Conservation (phyloP, 30 jellyfish, hydroid and myxozoan species). For the Nemopilema nomurai region DNA sequence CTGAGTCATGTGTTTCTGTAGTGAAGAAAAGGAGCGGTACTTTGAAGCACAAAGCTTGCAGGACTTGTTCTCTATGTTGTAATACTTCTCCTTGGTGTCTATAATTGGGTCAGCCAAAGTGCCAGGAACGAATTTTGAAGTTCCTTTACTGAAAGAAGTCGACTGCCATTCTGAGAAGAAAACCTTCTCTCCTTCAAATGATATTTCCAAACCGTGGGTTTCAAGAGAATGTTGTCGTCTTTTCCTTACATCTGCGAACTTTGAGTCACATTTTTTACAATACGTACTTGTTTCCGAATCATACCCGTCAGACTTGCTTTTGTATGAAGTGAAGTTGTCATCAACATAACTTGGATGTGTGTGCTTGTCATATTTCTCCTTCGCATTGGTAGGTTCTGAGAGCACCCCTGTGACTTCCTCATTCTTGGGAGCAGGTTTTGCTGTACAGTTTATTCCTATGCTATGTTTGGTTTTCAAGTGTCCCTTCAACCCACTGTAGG, state of each 20-base stretch:
- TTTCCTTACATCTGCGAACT: conserved; percentile 5
- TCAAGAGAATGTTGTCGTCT: conserved; percentile 32
- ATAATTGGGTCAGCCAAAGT: not conserved
- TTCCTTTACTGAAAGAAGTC: not conserved
- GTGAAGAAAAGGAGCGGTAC: not conserved
- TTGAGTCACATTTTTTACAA: conserved; percentile 26
- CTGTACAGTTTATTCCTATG: not conserved
- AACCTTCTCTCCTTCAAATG: conserved; percentile 35
- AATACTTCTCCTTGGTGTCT: not conserved
- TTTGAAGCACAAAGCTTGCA: conserved; percentile 25
- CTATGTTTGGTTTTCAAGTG: conserved; percentile 31
- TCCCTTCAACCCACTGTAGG: conserved; percentile 22
- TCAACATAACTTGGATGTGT: not conserved
- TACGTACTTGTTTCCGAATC: conserved; percentile 6
- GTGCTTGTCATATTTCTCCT: not conserved
- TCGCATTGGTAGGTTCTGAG: not conserved
- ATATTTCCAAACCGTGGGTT: conserved; percentile 35
- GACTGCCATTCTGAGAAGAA: conserved; percentile 4
- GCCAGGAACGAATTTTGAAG: not conserved
- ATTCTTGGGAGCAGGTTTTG: not conserved
- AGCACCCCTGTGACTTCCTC: too few species aligned
- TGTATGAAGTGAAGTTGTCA: not conserved
- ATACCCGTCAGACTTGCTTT: conserved; percentile 4
- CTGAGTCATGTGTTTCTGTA: conserved; percentile 6
- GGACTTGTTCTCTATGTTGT: not conserved